Base-by-base conservation (phyloP, 2,113 vertebrate genomes). In the Neofelis nebulosa region DNA sequence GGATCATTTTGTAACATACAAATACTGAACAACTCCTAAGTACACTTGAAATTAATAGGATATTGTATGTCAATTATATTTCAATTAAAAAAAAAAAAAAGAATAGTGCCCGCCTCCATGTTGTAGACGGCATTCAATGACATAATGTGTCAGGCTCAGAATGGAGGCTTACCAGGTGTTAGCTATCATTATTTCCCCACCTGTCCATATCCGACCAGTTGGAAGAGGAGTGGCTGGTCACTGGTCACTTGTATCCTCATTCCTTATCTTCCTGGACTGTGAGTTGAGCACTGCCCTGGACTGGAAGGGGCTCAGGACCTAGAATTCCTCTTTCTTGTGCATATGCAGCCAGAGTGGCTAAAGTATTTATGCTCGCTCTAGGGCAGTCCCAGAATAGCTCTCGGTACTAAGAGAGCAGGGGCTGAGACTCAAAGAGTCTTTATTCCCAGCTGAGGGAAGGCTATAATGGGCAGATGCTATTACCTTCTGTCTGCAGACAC, bases 401-500 rank as follows among this genome's bases (percentile, higher is more conserved):
- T 57, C 0, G 4, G 9, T 27, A 80, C 7, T 95, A 83, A 96
- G 96, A 95, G 88, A 93, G 63, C 13, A 5, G 69, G 4, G 3
- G 25, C 57, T 82, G 93, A 82, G 86, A 78, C 89, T 68, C 85
- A 48, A 91, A 45, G n/a, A 74, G 38, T 38, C 52, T 68, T 86
- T 52, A 55, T 93, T 91, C 93, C 96, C 94, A 89, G 89, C 81
- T 69, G 93, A 85, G 65, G 93, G 36, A 81, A 92, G 45, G 69
- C 76, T 52, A 6, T 81, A 52, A 94, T 55, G 65, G 79, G 69
- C 69, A 63, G 80, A 91, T 41, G 9, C 73, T 57, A 25, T 92
- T 93, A 69, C 88, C 63, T 95, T 80, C 73, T 68, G 65, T 95
- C 96, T 93, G 48, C 84, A 84, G 92, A 57, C 83, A 25, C 4